Conservation (phyloP, 2,888 invertebrate genomes). For the Sturmia bella region DNA sequence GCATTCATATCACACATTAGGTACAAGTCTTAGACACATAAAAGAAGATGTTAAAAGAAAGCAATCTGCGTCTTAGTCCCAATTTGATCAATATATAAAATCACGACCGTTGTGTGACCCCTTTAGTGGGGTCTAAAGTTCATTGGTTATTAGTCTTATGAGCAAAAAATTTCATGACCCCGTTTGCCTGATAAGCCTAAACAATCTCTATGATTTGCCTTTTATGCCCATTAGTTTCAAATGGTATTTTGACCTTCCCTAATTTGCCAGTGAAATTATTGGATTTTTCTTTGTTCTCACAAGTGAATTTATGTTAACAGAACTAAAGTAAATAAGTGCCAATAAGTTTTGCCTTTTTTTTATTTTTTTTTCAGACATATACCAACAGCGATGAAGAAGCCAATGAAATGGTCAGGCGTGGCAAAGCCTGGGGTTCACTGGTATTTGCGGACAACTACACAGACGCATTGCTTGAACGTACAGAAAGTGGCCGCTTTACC, state of each 20-base stretch:
- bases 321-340: background rate
- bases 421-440: constrained; percentile 89
- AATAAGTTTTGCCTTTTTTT: constrained; percentile 7
- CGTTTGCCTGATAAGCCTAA: too few species aligned
- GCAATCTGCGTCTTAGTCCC: too few species aligned
- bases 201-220: too few species aligned
- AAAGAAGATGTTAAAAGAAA: background rate
- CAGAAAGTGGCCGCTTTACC: constrained; percentile 84
- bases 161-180: too few species aligned
- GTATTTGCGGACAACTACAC: constrained; percentile 90
- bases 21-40: background rate
- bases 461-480: constrained; percentile 84
- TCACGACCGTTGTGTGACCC: too few species aligned
- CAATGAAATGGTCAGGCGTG: constrained; percentile 85
- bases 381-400: constrained; percentile 84
- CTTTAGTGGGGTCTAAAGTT: too few species aligned
- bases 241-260: background rate
- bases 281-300: constrained; percentile 14
- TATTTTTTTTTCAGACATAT: constrained; percentile 57
- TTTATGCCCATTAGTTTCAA: too few species aligned
- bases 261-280: background rate
- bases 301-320: constrained; percentile 21
- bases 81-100: too few species aligned
- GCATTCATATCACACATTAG: background rate
- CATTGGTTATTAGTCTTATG: too few species aligned